Conservation (phyloP, 2,888 invertebrate genomes). For the Sepioteuthis lessoniana region DNA sequence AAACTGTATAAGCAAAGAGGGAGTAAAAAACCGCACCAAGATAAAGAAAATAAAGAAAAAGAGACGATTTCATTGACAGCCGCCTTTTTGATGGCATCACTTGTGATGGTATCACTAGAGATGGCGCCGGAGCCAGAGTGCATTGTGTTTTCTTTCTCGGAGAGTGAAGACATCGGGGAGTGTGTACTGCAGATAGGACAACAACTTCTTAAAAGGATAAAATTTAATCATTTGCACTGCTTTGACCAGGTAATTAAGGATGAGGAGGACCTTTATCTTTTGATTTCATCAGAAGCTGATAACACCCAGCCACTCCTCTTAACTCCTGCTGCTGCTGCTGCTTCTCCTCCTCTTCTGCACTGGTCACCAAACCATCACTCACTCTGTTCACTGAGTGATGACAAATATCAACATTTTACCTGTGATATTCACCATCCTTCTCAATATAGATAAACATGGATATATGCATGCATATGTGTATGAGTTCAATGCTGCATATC, state of each 20-base stretch:
- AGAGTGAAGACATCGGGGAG: not conserved
- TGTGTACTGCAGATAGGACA: not conserved
- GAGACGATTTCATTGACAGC: not conserved
- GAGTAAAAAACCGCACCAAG: too few relatives aligned
- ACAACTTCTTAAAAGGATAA: not conserved
- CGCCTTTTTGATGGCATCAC: not conserved
- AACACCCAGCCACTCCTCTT: not conserved
- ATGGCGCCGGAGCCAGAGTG: not conserved
- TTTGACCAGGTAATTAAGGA: not conserved
- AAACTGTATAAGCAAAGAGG: not conserved
- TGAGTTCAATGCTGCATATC: too few relatives aligned
- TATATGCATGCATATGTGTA: too few relatives aligned
- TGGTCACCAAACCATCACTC: not conserved
- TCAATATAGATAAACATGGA: not conserved
- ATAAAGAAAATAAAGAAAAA: not conserved
- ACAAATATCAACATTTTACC: not conserved
- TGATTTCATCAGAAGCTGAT: not conserved
- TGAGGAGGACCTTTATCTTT: not conserved
- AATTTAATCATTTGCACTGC: constrained; percentile 12
- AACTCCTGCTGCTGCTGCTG: not conserved
- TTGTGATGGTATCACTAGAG: not conserved
- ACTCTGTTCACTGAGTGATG: not conserved
- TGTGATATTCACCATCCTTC: not conserved
- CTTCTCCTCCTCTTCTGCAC: not conserved
- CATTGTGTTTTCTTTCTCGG: not conserved